Evolutionary conservation across 2,888 invertebrate species (phyloP).

Genomic region (Scaptomyza parva): DNA sequence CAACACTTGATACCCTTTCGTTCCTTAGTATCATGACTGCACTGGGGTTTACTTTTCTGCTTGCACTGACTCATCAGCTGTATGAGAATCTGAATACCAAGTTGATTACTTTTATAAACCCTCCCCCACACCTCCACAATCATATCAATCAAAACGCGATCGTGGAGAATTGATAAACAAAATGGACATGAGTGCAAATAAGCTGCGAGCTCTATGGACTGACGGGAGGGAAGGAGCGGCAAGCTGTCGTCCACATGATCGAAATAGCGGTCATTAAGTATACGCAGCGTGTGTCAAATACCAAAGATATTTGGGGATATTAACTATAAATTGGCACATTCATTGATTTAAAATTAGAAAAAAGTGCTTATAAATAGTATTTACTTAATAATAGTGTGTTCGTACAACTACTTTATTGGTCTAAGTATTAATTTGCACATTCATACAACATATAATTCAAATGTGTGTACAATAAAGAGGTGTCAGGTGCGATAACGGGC

Average conservation of each 20-base stretch:
- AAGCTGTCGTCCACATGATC: slow-evolving; percentile 35
- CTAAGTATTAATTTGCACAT: slow-evolving; percentile 27
- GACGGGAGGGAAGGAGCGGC: not conserved
- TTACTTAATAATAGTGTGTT: slow-evolving; percentile 7
- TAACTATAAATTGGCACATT: slow-evolving; percentile 14
- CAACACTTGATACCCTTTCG: slow-evolving; percentile 19
- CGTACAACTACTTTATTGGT: slow-evolving; percentile 12
- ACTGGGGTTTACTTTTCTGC: slow-evolving; percentile 13
- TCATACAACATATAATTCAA: slow-evolving; percentile 15
- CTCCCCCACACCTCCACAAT: not conserved
- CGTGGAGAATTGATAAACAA: slow-evolving; percentile 43
- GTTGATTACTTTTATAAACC: not conserved
- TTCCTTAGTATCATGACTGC: slow-evolving; percentile 22
- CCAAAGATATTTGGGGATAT: slow-evolving; percentile 6
- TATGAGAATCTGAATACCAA: slow-evolving; percentile 23
- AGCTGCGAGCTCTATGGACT: not conserved
- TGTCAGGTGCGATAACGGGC: slow-evolving; percentile 32
- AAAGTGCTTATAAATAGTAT: slow-evolving; percentile 27
- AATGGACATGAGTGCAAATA: slow-evolving; percentile 17
- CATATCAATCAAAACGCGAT: slow-evolving; percentile 36
- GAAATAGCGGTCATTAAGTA: slow-evolving; percentile 31
- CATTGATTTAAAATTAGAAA: slow-evolving; percentile 46
- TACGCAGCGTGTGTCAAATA: slow-evolving; percentile 33
- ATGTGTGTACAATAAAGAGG: slow-evolving; percentile 17
- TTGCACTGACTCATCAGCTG: slow-evolving; percentile 42